These are phyloP conservation scores for Scaptomyza montana DNA, from an alignment of 1,140 invertebrate genomes.

Conservation along the genomic window DNA sequence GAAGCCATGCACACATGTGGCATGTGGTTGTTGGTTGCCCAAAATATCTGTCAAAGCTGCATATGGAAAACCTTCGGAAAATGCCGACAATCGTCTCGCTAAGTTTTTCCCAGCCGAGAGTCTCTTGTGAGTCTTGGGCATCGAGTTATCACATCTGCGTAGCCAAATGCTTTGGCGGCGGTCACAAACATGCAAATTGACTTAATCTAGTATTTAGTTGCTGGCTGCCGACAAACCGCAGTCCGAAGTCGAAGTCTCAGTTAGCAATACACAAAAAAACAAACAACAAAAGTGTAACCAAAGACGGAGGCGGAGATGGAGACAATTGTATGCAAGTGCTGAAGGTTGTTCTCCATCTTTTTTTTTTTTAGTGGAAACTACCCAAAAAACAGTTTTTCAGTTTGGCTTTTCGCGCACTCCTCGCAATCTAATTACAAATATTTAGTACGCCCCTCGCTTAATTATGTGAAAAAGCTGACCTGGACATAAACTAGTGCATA, in stretches of 20 bases:
- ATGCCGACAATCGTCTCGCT: slow-evolving; percentile 65
- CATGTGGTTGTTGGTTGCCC: slow-evolving; percentile 33
- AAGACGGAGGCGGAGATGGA: slow-evolving; percentile 22
- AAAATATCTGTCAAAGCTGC: slow-evolving; percentile 40
- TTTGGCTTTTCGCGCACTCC: slow-evolving; percentile 50
- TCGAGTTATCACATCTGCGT: slow-evolving; percentile 66
- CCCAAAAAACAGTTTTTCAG: slow-evolving; percentile 21
- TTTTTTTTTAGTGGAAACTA: slow-evolving; percentile 16
- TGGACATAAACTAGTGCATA: slow-evolving; percentile 59
- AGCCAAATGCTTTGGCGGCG: slow-evolving; percentile 65
- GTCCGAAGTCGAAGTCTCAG: slow-evolving; percentile 37
- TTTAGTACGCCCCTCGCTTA: slow-evolving; percentile 68
- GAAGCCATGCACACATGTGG: slow-evolving; percentile 60
- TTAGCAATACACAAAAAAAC: slow-evolving; percentile 24
- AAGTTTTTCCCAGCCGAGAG: slow-evolving; percentile 59
- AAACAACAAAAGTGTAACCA: slow-evolving; percentile 23
- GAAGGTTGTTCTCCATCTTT: slow-evolving; percentile 52
- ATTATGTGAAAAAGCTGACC: slow-evolving; percentile 72
- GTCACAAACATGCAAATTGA: slow-evolving; percentile 69
- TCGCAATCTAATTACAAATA: slow-evolving; percentile 66
- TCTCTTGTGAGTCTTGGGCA: slow-evolving; percentile 14
- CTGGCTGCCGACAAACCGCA: slow-evolving; percentile 58
- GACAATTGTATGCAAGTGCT: slow-evolving; percentile 68
- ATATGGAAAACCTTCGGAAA: slow-evolving; percentile 77
- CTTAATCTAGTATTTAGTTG: slow-evolving; percentile 76